These are phyloP conservation scores for Odontesthes bonariensis DNA, from an alignment of 2,113 vertebrate species.

Conservation along the genomic window DNA sequence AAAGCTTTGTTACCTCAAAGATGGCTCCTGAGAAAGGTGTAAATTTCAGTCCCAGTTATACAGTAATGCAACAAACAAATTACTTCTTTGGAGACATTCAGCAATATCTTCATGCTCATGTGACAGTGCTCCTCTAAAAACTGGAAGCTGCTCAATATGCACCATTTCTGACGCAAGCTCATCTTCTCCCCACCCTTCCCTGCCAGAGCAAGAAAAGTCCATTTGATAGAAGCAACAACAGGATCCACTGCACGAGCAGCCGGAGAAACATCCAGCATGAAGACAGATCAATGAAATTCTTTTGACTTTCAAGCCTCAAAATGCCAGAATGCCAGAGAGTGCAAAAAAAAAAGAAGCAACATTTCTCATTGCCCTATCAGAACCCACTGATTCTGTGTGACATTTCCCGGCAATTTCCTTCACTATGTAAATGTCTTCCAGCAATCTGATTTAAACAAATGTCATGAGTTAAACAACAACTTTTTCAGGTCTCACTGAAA, in stretches of 20 bases:
- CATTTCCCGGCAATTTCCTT: constrained; percentile 82
- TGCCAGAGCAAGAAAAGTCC: constrained; percentile 49
- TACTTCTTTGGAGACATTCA: constrained; percentile 22
- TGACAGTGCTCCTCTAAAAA: constrained; percentile 20
- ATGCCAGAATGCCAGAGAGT: constrained; percentile 75
- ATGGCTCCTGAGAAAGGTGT: neutral
- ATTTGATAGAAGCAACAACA: constrained; percentile 59
- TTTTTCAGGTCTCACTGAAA: constrained; percentile 57
- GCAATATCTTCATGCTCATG: constrained; percentile 17
- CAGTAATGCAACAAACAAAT: constrained; percentile 17
- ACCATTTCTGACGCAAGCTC: constrained; percentile 15
- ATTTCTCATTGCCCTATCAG: constrained; percentile 68
- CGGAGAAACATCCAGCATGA: constrained; percentile 63
- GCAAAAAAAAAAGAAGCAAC: constrained; percentile 60
- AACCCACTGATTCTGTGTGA: constrained; percentile 77
- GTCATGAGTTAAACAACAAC: constrained; percentile 77
- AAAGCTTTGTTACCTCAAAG: constrained; percentile 18
- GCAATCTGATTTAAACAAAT: constrained; percentile 84
- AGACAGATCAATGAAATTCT: constrained; percentile 78
- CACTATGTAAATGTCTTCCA: constrained; percentile 80
- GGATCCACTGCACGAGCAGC: constrained; percentile 33
- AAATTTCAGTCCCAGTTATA: constrained; percentile 12
- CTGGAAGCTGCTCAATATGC: constrained; percentile 38
- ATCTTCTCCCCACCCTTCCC: neutral
- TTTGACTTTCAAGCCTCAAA: constrained; percentile 78